A percentile compares a stretch with the other conserved stretches of the same genome.
phyloP scores from a whole-genome alignment of 2,888 invertebrate species.

The Mantis religiosa region DNA sequence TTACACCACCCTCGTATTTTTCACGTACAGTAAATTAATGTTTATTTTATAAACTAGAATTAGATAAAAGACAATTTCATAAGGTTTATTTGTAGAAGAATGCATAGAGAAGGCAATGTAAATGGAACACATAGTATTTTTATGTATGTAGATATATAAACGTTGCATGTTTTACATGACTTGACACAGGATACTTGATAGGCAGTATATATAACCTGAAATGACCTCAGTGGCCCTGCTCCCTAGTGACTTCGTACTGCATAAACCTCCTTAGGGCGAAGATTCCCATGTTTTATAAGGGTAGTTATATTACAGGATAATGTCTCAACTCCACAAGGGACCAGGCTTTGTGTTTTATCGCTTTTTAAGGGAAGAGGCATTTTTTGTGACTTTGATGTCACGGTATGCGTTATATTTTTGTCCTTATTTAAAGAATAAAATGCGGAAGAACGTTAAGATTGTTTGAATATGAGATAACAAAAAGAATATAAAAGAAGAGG shows the following conservation, averaged over 20 bases:
- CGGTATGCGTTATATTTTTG: background rate
- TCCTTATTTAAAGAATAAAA: background rate
- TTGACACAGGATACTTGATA: too few relatives aligned
- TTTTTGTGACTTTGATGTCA: constrained; percentile 3
- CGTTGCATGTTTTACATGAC: too few relatives aligned
- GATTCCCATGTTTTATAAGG: background rate
- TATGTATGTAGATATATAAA: too few relatives aligned
- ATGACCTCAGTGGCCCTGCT: background rate
- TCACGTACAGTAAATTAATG: too few relatives aligned
- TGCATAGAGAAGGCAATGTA: too few relatives aligned
- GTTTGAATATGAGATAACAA: background rate
- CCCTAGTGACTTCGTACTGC: background rate
- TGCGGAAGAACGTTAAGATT: background rate
- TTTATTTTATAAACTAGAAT: too few relatives aligned
- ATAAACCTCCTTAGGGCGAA: background rate
- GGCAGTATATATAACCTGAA: too few relatives aligned
- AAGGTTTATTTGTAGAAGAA: too few relatives aligned
- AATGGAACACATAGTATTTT: too few relatives aligned
- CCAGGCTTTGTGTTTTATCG: background rate
- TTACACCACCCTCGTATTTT: too few relatives aligned
- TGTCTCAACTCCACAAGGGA: background rate
- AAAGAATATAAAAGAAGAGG: background rate
- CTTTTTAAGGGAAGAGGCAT: background rate
- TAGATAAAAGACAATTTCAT: too few relatives aligned
- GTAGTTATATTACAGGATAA: background rate